Percentiles rank a stretch among this genome's conserved stretches.
Evolutionary conservation across 1,140 invertebrate species (phyloP).

Genomic region (Zophobas atratus): DNA sequence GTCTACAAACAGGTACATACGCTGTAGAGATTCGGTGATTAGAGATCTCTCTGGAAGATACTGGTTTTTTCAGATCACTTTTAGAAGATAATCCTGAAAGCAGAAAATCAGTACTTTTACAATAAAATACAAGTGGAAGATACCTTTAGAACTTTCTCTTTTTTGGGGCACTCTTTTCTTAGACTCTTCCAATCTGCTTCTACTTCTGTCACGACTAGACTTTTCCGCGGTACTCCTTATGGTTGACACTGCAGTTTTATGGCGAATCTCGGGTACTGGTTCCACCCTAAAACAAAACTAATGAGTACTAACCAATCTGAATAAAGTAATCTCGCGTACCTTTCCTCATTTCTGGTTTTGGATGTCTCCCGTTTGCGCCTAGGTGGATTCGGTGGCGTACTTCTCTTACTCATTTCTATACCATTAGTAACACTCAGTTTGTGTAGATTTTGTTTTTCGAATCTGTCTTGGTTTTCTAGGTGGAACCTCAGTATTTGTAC

Average conservation of each 20-base stretch:
- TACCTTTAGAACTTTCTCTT: slow-evolving; percentile 58
- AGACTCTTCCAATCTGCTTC: slow-evolving; percentile 57
- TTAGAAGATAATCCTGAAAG: slow-evolving; percentile 45
- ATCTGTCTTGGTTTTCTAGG: slow-evolving; percentile 63
- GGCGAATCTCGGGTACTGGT: slow-evolving; percentile 66
- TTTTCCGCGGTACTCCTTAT: slow-evolving; percentile 67
- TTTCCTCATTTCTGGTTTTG: slow-evolving; percentile 54
- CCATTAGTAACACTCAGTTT: slow-evolving; percentile 60
- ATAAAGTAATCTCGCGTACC: not conserved
- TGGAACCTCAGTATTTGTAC: slow-evolving; percentile 63
- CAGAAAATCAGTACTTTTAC: not conserved
- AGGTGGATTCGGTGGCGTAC: slow-evolving; percentile 47
- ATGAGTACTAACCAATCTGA: slow-evolving; percentile 8
- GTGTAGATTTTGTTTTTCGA: slow-evolving; percentile 62
- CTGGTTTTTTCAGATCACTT: slow-evolving; percentile 27
- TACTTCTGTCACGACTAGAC: slow-evolving; percentile 58
- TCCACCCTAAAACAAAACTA: slow-evolving; percentile 29
- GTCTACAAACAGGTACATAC: slow-evolving; percentile 67
- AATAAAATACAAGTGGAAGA: not conserved
- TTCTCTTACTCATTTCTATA: slow-evolving; percentile 61
- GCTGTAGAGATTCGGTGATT: slow-evolving; percentile 63
- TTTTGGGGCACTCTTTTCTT: slow-evolving; percentile 57
- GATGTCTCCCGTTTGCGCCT: slow-evolving; percentile 53
- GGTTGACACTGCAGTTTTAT: slow-evolving; percentile 68
- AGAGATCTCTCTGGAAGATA: slow-evolving; percentile 44